phyloP scores from a whole-genome alignment of 30 jellyfish, hydroid and myxozoan genomes.

The Pseudorhiza aurosa region DNA sequence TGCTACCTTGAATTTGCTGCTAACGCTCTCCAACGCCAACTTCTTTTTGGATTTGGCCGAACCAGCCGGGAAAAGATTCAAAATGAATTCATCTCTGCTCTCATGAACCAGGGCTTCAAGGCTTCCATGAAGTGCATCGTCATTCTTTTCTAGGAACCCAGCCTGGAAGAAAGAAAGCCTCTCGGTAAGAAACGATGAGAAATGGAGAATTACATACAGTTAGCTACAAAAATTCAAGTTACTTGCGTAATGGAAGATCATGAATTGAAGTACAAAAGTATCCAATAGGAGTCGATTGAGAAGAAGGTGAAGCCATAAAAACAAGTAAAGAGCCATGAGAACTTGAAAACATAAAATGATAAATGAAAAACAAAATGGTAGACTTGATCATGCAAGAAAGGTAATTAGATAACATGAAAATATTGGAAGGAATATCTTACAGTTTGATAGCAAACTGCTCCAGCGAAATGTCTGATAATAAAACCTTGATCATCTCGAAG shows the following conservation, averaged over 20 bases:
- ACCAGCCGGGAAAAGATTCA: constrained; percentile 71
- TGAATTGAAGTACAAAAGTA: no score
- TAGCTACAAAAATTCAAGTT: no score
- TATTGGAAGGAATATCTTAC: constrained; percentile 77
- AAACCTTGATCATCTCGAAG: constrained; percentile 95
- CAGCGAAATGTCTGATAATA: constrained; percentile 93
- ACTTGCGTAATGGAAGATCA: no score
- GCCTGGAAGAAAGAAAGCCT: constrained; percentile 45
- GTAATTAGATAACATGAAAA: no score
- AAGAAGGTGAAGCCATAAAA: no score
- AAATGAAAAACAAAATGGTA: no score
- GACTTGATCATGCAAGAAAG: no score
- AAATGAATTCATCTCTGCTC: constrained; percentile 83
- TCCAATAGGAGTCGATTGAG: no score
- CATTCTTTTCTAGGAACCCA: constrained; percentile 91
- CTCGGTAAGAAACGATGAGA: not conserved
- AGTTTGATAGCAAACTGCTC: constrained; percentile 98
- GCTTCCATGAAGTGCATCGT: constrained; percentile 95
- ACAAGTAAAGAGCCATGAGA: no score
- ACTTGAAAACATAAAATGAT: no score
- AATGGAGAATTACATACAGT: no score
- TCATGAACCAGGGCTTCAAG: constrained; percentile 91
- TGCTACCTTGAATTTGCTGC: constrained; percentile 93
- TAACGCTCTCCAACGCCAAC: constrained; percentile 91
- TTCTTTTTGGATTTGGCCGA: constrained; percentile 61